Conservation (phyloP, 1,140 invertebrate genomes). For the Pseudomyrmex dendroicus region DNA sequence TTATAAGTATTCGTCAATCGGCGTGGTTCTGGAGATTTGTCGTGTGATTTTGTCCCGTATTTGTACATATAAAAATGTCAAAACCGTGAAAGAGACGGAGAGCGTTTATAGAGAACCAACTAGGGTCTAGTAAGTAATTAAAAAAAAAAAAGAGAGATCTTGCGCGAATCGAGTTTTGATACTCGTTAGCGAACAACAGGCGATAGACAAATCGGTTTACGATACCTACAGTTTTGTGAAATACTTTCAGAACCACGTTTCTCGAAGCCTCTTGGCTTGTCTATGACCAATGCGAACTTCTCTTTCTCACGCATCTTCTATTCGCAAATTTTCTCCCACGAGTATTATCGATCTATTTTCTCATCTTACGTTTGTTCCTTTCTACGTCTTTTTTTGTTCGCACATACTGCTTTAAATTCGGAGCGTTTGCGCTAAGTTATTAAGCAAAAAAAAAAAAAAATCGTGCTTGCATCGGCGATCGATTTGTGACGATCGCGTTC, state of each 20-base stretch:
- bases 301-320: conserved; percentile 32
- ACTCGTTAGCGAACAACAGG: neutral
- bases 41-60: conserved; percentile 36
- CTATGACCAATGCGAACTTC: conserved; percentile 40
- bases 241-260: conserved; percentile 64
- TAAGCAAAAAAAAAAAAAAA: conserved; percentile 8
- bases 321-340: conserved; percentile 17
- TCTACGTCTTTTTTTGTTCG: neutral
- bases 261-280: conserved; percentile 30
- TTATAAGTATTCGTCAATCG: conserved; percentile 54
- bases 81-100: neutral
- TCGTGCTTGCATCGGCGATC: neutral
- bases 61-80: conserved; percentile 23
- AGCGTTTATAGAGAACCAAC: conserved; percentile 36
- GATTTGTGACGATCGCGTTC: neutral
- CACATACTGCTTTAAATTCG: neutral
- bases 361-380: neutral
- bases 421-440: neutral
- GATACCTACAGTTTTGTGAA: neutral
- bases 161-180: conserved; percentile 9
- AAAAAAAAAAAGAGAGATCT: neutral
- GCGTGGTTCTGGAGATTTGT: conserved; percentile 59
- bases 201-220: conserved; percentile 43
- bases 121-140: neutral
- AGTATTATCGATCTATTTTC: neutral